These are phyloP conservation scores for Melikaiella ostensackeni DNA, from an alignment of 2,888 invertebrate species.

Conservation along the genomic window DNA sequence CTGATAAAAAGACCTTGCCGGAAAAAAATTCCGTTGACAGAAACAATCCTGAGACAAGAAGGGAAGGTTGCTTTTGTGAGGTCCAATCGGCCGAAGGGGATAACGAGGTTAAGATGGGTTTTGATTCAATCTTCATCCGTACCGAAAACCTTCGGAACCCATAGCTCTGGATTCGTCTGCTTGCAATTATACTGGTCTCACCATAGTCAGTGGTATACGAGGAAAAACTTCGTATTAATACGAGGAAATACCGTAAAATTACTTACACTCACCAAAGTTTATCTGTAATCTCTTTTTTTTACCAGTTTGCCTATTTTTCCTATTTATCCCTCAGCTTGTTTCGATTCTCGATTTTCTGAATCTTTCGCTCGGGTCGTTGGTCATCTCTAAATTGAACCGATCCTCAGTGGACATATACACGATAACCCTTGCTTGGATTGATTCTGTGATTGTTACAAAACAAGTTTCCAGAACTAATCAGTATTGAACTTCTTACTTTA, in stretches of 20 bases:
- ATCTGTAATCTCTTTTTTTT: conserved; percentile 44
- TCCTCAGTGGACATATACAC: neutral
- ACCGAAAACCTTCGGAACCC: neutral
- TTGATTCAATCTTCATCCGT: conserved; percentile 21
- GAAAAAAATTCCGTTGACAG: conserved; percentile 33
- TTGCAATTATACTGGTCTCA: conserved; percentile 1
- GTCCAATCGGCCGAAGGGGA: conserved; percentile 10
- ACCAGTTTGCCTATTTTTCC: neutral
- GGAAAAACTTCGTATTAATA: conserved; percentile 62
- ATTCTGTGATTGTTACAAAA: neutral
- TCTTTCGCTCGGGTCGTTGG: neutral
- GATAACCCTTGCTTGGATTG: neutral
- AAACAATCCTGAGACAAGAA: conserved; percentile 26
- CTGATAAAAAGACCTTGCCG: conserved; percentile 15
- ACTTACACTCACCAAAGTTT: conserved; percentile 60
- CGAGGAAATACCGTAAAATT: conserved; percentile 72
- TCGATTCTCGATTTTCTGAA: conserved; percentile 4
- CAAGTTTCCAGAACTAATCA: conserved; percentile 12
- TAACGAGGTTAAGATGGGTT: conserved; percentile 34
- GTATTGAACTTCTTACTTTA: neutral
- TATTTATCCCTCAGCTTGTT: neutral
- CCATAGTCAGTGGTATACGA: neutral
- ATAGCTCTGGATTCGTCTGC: neutral
- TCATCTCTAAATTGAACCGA: neutral
- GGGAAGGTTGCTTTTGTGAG: conserved; percentile 11